Base-by-base conservation (phyloP, 92 coral and sea anemone species). In the Pocillopora meandrina region DNA sequence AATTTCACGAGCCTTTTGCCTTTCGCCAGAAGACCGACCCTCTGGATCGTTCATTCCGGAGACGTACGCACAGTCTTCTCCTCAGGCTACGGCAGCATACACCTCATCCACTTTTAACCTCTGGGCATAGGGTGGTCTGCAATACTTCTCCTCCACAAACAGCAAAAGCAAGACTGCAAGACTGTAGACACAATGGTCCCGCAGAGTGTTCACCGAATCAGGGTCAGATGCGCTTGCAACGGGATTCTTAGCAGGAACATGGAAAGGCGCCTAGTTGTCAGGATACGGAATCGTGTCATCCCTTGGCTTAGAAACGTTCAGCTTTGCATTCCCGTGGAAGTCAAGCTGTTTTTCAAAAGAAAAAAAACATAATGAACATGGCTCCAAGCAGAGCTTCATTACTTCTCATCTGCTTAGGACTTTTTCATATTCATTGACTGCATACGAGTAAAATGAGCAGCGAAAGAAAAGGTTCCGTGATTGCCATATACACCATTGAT, bases 261-360 rank as follows among this genome's bases (percentile, higher is more conserved):
- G 95, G 76, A 91, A 91, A 12, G 95, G 95, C 20, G 95, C 90
- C 33, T 65, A 35, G 36, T 81, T 85, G 79, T 91, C 95, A 9
- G 92, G 95, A 83, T 91, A 91, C 68, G 79, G 83, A 64, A 91
- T 81, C 26, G 85, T 56, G 78, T 91, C 95, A 73, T 89, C 92
- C 26, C 95, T 90, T 60, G 95, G 90, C 80, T 91, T 91, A 42
- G 84, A 74, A 65, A 91, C 87, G 88, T 91, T 84, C 35, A 91
- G 84, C 62, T 49, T 76, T 65, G 89, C 92, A 5, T 75, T 73
- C 14, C 20, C 18, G 10, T 74, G 47, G 42, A 19, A 60, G 57
- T 91, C 92, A 21, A 91, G 58, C 92, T 81, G 73, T 31, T 58
- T 57, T 31, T 1, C 23, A 52, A 36, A 19, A 68, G 17, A 42